Percentiles rank a stretch among this genome's conserved stretches.
These are phyloP conservation scores for Rhodinocichla rosea DNA, from an alignment of 2,113 vertebrate species.

Conservation along the genomic window DNA sequence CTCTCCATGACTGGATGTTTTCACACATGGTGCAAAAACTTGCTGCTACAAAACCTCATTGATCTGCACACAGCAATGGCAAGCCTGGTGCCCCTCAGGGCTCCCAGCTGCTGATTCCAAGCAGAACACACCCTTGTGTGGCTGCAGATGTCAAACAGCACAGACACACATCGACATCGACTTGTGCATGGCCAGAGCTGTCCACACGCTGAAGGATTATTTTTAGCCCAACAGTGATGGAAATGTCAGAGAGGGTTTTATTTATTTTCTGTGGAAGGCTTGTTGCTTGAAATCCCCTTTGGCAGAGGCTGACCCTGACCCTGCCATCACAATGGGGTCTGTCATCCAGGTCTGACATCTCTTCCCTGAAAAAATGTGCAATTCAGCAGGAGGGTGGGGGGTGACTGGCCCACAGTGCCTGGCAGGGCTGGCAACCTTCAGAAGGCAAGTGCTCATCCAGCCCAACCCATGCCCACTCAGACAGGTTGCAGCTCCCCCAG, in stretches of 20 bases:
- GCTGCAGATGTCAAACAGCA: background rate
- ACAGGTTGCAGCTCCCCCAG: background rate
- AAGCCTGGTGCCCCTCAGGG: fast-evolving
- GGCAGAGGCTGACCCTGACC: background rate
- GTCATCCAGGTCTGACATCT: background rate
- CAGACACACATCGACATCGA: background rate
- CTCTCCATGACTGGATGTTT: background rate
- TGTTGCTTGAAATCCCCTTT: background rate
- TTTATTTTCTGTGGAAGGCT: background rate
- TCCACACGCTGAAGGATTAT: background rate
- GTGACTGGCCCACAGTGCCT: background rate
- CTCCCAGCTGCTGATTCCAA: background rate
- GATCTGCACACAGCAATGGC: background rate
- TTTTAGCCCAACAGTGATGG: background rate
- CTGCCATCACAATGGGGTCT: background rate
- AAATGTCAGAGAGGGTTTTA: background rate
- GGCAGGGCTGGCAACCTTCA: background rate
- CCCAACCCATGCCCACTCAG: fast-evolving
- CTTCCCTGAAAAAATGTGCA: background rate
- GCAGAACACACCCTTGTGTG: background rate
- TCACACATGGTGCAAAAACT: background rate
- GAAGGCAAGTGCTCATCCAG: background rate
- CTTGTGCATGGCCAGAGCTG: background rate
- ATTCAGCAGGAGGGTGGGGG: background rate
- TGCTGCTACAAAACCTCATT: background rate